Evolutionary conservation across 2,888 invertebrate genomes (phyloP).

Genomic region (Congeria kusceri): DNA sequence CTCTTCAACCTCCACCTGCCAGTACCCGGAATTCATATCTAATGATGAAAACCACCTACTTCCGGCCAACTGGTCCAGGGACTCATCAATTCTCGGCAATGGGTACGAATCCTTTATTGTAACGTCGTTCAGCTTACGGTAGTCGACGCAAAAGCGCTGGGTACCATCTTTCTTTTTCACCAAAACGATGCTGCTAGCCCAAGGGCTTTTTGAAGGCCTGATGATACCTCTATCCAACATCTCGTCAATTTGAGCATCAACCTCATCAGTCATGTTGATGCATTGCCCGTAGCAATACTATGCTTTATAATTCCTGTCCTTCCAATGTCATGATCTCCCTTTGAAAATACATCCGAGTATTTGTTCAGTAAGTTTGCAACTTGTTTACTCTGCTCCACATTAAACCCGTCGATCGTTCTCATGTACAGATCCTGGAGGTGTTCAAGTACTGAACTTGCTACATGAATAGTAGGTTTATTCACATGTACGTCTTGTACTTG

Average conservation of each 20-base stretch:
- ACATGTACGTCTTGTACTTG: no score
- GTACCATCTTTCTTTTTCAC: slow-evolving; percentile 53
- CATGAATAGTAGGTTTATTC: no score
- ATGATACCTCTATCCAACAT: slow-evolving; percentile 43
- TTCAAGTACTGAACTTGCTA: no score
- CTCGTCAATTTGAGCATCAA: slow-evolving; percentile 45
- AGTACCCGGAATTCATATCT: slow-evolving; percentile 62
- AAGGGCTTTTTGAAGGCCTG: slow-evolving; percentile 44
- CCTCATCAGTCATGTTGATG: no score
- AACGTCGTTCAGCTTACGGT: slow-evolving; percentile 32
- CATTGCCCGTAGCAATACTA: no score
- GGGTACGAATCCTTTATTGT: slow-evolving; percentile 32
- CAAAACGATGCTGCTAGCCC: slow-evolving; percentile 48
- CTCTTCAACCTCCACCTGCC: slow-evolving; percentile 52
- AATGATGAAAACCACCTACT: slow-evolving; percentile 53
- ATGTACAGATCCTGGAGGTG: no score
- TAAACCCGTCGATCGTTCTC: no score
- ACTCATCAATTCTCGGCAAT: slow-evolving; percentile 41
- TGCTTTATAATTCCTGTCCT: no score
- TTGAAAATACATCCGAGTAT: no score
- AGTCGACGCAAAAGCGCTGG: slow-evolving; percentile 48
- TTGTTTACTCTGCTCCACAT: no score
- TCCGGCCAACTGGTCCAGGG: slow-evolving; percentile 29
- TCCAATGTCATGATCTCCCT: no score
- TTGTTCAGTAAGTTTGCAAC: no score